Evolutionary conservation across 2,797 vertebrate genomes (phyloP), one percentile per base, ranked within the genome.

Genomic region (Tolypeutes matacus): DNA sequence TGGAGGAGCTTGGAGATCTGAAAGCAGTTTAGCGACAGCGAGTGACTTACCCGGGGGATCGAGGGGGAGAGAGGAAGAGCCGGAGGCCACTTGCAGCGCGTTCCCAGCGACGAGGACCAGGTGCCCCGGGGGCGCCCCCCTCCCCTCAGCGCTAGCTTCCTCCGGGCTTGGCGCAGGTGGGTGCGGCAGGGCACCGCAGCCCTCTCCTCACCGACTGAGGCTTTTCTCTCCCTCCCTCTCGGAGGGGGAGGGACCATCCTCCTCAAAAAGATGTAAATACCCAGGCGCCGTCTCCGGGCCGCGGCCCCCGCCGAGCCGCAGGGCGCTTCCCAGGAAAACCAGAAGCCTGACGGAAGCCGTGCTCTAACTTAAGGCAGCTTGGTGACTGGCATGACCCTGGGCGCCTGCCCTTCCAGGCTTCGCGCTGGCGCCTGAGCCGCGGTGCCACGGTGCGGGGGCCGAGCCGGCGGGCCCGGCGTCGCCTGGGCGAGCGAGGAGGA

Each of bases 341-440:
- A 87, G 97, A 94, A 95, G 98, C 95, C 95, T 92, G 97, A 91
- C 96, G 51, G 97, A 96, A 97, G 96, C 94, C 39, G 97, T 81
- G 96, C 97, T 96, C 97, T 96, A 82, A 96, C 97, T 96, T 82
- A 49, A 95, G 96, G 96, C 97, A 77, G 96, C 97, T 83, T 31
- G 93, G 94, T 83, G 94, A 97, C 97, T 96, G 96, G 97, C 97
- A 92, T 95, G 98, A 97, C 95, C 77, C 96, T 83, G 96, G 96
- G 97, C 92, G 95, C 95, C 97, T 85, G 96, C 81, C 91, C 92
- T 8, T 97, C 95, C 76, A 42, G 67, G 93, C 95, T 21, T 89
- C 95, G 95, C 89, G 91, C 95, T 93, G 60, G 92, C 96, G 90
- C 29, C 73, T 15, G 65, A 78, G 96, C 93, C 6, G 91, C 92